Conservation (phyloP, 1,140 invertebrate genomes). For the Psix sp. region DNA sequence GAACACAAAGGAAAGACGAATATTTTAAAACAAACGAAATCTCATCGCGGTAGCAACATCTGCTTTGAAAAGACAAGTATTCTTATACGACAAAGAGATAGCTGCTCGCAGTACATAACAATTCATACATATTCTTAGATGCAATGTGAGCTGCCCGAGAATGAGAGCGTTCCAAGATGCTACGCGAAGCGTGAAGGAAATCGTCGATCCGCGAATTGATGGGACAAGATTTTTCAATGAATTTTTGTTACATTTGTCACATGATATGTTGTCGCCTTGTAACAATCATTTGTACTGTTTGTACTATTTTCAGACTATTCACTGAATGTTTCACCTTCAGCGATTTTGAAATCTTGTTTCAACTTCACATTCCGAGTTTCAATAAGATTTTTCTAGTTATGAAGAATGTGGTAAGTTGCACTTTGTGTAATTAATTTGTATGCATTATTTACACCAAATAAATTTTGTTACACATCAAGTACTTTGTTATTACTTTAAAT, state of each 20-base stretch:
- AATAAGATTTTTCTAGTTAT: background rate
- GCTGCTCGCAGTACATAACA: constrained; percentile 4
- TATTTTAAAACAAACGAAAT: background rate
- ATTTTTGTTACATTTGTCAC: constrained; percentile 11
- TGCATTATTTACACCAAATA: no score
- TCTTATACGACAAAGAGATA: constrained; percentile 26
- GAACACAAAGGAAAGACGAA: no score
- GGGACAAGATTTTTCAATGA: constrained; percentile 35
- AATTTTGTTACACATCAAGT: no score
- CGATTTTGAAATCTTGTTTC: background rate
- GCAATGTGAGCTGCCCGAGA: constrained; percentile 41
- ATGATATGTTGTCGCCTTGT: constrained; percentile 2
- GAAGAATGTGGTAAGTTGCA: background rate
- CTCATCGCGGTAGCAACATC: no score
- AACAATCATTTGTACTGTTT: background rate
- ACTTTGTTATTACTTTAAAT: no score
- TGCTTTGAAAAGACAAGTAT: background rate
- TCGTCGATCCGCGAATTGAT: constrained; percentile 58
- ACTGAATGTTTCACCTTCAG: no score
- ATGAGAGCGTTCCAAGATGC: constrained; percentile 38
- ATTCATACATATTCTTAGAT: constrained; percentile 30
- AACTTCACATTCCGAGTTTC: no score
- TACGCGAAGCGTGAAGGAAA: constrained; percentile 63
- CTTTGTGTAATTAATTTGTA: no score
- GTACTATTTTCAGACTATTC: no score